Conservation (phyloP, 1,140 invertebrate genomes). For the Himalopsyche phryganea region DNA sequence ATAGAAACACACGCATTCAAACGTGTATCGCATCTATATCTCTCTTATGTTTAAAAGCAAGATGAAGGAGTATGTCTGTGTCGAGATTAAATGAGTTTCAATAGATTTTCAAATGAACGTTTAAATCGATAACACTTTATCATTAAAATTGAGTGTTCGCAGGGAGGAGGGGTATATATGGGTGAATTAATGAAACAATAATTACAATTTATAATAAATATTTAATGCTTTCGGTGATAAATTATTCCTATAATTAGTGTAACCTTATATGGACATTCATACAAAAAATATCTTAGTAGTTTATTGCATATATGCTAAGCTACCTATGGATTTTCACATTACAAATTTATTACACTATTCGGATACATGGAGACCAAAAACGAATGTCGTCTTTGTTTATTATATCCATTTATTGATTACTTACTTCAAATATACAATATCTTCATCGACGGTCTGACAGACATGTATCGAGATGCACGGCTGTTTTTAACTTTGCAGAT, state of each 20-base stretch:
- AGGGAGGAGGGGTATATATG: background rate
- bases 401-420: constrained; percentile 3
- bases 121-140: too few relatives aligned
- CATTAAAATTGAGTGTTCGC: too few relatives aligned
- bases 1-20: too few relatives aligned
- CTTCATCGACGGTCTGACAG: constrained; percentile 13
- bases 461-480: constrained; percentile 5
- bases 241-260: constrained; percentile 21
- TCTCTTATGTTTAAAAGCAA: too few relatives aligned
- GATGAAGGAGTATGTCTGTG: too few relatives aligned
- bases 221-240: constrained; percentile 25
- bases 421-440: constrained; percentile 10
- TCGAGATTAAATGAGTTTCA: too few relatives aligned
- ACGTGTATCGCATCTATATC: too few relatives aligned
- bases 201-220: constrained; percentile 23
- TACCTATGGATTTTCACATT: constrained; percentile 14
- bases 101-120: too few relatives aligned
- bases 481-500: background rate
- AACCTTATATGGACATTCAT: constrained; percentile 18
- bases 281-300: constrained; percentile 28
- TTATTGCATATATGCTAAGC: constrained; percentile 24
- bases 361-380: constrained; percentile 18
- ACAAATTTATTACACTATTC: constrained; percentile 5
- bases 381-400: constrained; percentile 21
- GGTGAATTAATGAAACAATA: constrained; percentile 1